Percentiles rank a stretch among this genome's conserved stretches.
phyloP scores from a whole-genome alignment of 2,113 vertebrate genomes.

The Corapipo altera region DNA sequence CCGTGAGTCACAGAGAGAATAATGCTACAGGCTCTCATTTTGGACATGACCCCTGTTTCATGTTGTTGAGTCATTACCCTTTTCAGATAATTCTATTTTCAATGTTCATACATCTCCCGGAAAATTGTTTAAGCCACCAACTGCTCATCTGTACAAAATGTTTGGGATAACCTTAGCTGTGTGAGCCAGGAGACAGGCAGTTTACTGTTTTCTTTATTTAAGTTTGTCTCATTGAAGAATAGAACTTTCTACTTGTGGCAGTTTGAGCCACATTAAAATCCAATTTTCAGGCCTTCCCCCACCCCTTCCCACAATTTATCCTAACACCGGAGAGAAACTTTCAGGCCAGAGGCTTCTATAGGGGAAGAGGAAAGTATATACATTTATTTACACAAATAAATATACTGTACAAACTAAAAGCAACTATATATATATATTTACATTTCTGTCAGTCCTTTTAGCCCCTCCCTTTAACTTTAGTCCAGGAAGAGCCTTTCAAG shows the following conservation, averaged over 20 bases:
- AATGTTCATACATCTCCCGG: neutral
- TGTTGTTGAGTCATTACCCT: neutral
- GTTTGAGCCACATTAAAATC: no score
- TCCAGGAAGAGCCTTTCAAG: no score
- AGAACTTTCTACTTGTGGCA: neutral
- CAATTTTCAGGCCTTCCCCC: no score
- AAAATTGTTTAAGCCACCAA: neutral
- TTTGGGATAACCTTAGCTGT: neutral
- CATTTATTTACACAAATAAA: no score
- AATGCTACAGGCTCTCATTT: neutral
- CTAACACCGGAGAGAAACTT: no score
- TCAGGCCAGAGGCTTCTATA: no score
- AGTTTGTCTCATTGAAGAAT: neutral
- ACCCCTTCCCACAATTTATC: no score
- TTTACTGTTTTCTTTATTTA: neutral
- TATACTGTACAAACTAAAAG: no score
- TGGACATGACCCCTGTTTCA: neutral
- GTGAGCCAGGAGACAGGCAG: neutral
- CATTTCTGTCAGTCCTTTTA: no score
- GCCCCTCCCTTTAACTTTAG: no score
- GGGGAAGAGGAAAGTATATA: no score
- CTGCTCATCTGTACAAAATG: neutral
- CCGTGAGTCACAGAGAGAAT: neutral
- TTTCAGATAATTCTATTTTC: neutral
- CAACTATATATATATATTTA: no score